Percentiles rank a stretch among this genome's conserved stretches.
Evolutionary conservation across 2,888 invertebrate genomes (phyloP).

Genomic region (Caenorhabditis imperialis): DNA sequence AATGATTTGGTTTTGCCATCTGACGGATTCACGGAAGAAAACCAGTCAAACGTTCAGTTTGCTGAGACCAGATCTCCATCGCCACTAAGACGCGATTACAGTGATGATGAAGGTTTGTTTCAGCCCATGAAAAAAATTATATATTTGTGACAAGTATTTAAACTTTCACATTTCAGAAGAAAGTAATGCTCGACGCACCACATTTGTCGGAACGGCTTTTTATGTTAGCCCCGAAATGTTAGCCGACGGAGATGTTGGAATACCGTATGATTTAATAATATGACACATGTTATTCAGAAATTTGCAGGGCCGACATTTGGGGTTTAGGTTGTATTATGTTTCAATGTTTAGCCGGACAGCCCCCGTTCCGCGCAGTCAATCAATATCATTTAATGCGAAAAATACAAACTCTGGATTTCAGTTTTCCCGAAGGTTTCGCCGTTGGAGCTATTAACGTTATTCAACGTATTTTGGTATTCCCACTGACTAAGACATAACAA

Average conservation of each 20-base stretch:
- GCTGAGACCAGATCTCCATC: slow-evolving; percentile 33
- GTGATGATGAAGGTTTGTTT: slow-evolving; percentile 12
- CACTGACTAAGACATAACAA: not conserved
- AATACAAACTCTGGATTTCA: slow-evolving; percentile 89
- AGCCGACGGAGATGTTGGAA: slow-evolving; percentile 79
- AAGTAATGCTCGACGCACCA: slow-evolving; percentile 67
- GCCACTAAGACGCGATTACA: slow-evolving; percentile 6
- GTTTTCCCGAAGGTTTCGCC: slow-evolving; percentile 92
- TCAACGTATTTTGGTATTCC: slow-evolving; percentile 84
- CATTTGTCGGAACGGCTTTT: slow-evolving; percentile 97
- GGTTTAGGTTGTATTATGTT: slow-evolving; percentile 84
- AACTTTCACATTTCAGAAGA: slow-evolving; percentile 47
- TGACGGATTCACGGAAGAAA: slow-evolving; percentile 32
- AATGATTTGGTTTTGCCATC: slow-evolving; percentile 17
- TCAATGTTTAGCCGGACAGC: slow-evolving; percentile 94
- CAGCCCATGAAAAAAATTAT: too few relatives aligned
- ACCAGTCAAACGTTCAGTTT: slow-evolving; percentile 1
- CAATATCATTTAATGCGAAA: slow-evolving; percentile 97
- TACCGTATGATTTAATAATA: too few relatives aligned
- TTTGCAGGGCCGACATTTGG: slow-evolving; percentile 89
- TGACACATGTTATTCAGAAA: too few relatives aligned
- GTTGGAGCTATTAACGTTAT: slow-evolving; percentile 90
- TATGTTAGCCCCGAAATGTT: slow-evolving; percentile 98
- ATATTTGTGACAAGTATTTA: too few relatives aligned
- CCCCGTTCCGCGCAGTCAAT: slow-evolving; percentile 90